A percentile compares a stretch with the other conserved stretches of the same genome.
These are phyloP conservation scores for Phyllotis vaccarum DNA, from an alignment of 2,797 vertebrate genomes.

Conservation along the genomic window DNA sequence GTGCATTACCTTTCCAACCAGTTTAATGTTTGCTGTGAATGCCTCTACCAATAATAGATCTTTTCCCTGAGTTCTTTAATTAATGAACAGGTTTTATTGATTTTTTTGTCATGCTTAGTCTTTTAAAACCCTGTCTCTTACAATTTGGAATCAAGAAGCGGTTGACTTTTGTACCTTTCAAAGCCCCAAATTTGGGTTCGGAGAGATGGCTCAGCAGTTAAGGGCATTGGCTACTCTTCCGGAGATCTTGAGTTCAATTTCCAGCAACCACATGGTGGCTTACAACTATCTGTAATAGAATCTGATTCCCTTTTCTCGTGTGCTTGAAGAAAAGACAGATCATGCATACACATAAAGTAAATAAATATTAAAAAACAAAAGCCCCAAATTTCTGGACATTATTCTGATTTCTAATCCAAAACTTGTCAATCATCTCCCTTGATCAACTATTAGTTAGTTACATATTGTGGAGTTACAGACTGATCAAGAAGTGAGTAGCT, in stretches of 20 bases:
- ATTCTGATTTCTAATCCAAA: not conserved
- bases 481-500: not conserved
- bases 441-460: not conserved
- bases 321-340: too few species aligned
- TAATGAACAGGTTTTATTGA: slow-evolving; percentile 33
- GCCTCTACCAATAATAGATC: not conserved
- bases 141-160: slow-evolving; percentile 21
- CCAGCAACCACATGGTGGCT: too few species aligned
- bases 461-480: not conserved
- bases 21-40: not conserved
- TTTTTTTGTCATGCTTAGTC: not conserved
- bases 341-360: too few species aligned
- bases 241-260: too few species aligned
- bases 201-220: too few species aligned
- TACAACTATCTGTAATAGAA: too few species aligned
- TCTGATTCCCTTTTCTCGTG: too few species aligned
- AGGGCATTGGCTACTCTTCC: too few species aligned
- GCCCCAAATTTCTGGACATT: not conserved
- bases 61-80: slow-evolving; percentile 24
- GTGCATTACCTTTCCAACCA: not conserved
- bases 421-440: not conserved
- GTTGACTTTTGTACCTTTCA: not conserved
- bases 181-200: not conserved
- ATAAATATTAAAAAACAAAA: not conserved
- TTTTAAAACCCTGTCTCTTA: slow-evolving; percentile 26